A percentile compares a stretch with the other conserved stretches of the same genome.
phyloP scores from a whole-genome alignment of 1,140 invertebrate species.

The Aphidius ervi region DNA sequence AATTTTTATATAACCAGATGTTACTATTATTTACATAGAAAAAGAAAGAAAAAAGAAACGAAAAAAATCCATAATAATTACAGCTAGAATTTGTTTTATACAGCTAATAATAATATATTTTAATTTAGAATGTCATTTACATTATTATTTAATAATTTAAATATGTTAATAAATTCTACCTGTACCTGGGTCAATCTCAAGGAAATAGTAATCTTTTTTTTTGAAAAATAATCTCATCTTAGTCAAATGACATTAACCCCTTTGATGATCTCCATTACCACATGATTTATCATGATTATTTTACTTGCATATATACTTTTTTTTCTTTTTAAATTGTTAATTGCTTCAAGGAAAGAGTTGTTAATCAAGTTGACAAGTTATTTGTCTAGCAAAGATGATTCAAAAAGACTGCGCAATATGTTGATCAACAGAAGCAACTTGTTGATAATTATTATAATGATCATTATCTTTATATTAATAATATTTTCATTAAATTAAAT shows the following conservation, averaged over 20 bases:
- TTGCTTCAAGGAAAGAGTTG: not conserved
- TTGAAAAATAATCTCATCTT: not conserved
- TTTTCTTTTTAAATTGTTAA: not conserved
- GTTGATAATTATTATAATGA: too few relatives aligned
- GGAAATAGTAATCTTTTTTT: too few relatives aligned
- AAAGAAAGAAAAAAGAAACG: too few relatives aligned
- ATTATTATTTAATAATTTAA: not conserved
- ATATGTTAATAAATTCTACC: not conserved
- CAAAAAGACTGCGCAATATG: not conserved
- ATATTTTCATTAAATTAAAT: too few relatives aligned
- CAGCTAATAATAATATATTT: not conserved
- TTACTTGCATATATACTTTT: too few relatives aligned
- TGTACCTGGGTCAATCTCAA: not conserved
- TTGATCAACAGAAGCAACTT: too few relatives aligned
- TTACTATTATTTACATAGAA: too few relatives aligned
- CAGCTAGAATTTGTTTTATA: not conserved
- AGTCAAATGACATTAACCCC: conserved; percentile 4
- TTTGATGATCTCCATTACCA: not conserved
- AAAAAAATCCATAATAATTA: too few relatives aligned
- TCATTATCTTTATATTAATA: too few relatives aligned
- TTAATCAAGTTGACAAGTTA: not conserved
- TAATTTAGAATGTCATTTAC: not conserved
- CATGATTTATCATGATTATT: not conserved
- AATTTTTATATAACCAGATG: too few relatives aligned
- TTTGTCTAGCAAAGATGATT: not conserved